phyloP scores from a whole-genome alignment of 2,888 invertebrate species.

The Coleophora deauratella region DNA sequence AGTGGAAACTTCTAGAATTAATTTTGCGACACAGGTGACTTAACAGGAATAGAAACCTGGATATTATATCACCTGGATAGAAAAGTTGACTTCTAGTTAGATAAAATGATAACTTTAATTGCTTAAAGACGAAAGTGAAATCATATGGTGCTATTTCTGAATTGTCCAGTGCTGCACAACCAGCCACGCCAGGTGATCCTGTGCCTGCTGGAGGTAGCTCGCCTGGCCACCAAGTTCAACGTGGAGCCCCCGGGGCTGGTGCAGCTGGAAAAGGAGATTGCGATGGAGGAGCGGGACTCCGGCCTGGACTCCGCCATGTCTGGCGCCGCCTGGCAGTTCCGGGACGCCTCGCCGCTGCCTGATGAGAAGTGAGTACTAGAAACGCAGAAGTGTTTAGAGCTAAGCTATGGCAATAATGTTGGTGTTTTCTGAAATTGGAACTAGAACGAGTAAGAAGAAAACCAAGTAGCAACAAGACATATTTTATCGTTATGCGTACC shows the following conservation, averaged over 20 bases:
- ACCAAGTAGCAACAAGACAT: too few species aligned
- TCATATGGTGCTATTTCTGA: too few species aligned
- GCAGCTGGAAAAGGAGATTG: conserved; percentile 89
- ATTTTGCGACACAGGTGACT: too few species aligned
- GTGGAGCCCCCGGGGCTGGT: conserved; percentile 88
- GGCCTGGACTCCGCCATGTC: conserved; percentile 77
- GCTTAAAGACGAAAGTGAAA: too few species aligned
- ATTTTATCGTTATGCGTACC: too few species aligned
- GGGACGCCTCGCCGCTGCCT: conserved; percentile 51
- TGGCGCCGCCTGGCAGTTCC: conserved; percentile 81
- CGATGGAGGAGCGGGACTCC: conserved; percentile 82
- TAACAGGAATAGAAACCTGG: too few species aligned
- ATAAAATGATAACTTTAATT: too few species aligned
- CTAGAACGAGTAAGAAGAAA: not conserved
- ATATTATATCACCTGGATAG: too few species aligned
- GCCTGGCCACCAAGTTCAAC: conserved; percentile 83
- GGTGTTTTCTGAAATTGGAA: not conserved
- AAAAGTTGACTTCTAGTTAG: too few species aligned
- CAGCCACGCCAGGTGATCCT: conserved; percentile 89
- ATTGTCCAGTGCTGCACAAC: conserved; percentile 83
- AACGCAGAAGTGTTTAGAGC: too few species aligned
- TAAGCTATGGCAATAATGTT: too few species aligned
- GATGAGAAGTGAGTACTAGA: conserved; percentile 37
- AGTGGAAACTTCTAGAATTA: too few species aligned
- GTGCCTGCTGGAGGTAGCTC: conserved; percentile 88